phyloP scores from a whole-genome alignment of 2,797 vertebrate genomes.

The Pseudochirops corinnae region DNA sequence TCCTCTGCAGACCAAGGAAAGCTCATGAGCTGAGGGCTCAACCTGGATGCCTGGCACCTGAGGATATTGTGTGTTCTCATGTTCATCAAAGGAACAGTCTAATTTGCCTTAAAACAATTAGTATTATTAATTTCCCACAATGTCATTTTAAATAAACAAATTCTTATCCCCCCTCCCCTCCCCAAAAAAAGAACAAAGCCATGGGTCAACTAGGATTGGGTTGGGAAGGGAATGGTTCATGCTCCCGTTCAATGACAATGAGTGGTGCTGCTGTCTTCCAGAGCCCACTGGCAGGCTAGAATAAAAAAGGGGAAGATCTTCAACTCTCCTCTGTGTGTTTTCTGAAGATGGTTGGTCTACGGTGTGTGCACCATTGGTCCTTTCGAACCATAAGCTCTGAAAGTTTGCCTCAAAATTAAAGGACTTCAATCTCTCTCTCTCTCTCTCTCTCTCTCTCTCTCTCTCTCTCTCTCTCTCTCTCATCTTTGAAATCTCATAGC shows the following conservation, averaged over 20 bases:
- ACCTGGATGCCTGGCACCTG: background rate
- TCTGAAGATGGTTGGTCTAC: background rate
- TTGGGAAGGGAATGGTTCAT: background rate
- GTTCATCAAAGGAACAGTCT: background rate
- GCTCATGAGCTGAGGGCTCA: background rate
- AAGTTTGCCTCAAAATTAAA: background rate
- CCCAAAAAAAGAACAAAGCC: too few species aligned
- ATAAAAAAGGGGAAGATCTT: background rate
- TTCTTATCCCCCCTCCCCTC: background rate
- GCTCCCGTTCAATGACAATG: background rate
- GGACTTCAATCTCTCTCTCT: background rate
- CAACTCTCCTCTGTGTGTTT: background rate
- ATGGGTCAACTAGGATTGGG: background rate
- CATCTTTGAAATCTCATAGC: background rate
- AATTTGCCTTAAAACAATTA: conserved; percentile 12
- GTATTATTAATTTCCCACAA: conserved; percentile 14
- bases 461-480: background rate
- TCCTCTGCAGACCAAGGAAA: background rate
- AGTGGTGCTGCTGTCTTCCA: background rate
- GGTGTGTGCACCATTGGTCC: background rate
- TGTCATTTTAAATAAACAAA: conserved; percentile 62
- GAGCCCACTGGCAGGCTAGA: background rate
- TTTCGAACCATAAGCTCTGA: background rate
- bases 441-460: too few species aligned
- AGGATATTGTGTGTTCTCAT: background rate